Percentiles rank a stretch among this genome's conserved stretches.
Conservation (phyloP, 2,888 invertebrate species). For the Dysmachus trigonus region DNA sequence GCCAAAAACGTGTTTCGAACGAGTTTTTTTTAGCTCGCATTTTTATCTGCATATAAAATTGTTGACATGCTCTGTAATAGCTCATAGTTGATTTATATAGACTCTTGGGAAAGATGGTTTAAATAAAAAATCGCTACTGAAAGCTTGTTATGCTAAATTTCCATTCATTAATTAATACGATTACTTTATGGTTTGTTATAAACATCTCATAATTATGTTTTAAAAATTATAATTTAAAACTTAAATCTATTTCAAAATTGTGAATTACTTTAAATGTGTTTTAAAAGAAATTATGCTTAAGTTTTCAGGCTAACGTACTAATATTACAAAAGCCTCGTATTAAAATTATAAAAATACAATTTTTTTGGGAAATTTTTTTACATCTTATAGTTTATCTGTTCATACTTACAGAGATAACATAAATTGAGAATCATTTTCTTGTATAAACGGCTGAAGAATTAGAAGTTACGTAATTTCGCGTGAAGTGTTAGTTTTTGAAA, state of each 20-base stretch:
- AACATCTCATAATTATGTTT: not conserved
- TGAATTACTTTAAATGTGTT: not conserved
- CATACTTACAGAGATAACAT: not conserved
- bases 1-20: not conserved
- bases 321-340: no score
- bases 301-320: no score
- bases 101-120: not conserved
- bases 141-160: not conserved
- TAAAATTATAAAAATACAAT: not conserved
- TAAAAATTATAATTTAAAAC: not conserved
- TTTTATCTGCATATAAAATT: not conserved
- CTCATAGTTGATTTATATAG: not conserved
- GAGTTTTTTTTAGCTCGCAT: not conserved
- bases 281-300: no score
- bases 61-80: not conserved
- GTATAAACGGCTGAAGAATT: not conserved
- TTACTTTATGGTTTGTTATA: not conserved
- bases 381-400: not conserved
- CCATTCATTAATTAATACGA: not conserved
- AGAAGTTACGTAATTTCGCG: not conserved
- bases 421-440: not conserved
- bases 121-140: not conserved
- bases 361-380: not conserved
- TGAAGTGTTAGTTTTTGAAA: not conserved
- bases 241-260: not conserved